These are phyloP conservation scores for Drosophila nannoptera DNA, from an alignment of 1,140 invertebrate species.

Conservation along the genomic window DNA sequence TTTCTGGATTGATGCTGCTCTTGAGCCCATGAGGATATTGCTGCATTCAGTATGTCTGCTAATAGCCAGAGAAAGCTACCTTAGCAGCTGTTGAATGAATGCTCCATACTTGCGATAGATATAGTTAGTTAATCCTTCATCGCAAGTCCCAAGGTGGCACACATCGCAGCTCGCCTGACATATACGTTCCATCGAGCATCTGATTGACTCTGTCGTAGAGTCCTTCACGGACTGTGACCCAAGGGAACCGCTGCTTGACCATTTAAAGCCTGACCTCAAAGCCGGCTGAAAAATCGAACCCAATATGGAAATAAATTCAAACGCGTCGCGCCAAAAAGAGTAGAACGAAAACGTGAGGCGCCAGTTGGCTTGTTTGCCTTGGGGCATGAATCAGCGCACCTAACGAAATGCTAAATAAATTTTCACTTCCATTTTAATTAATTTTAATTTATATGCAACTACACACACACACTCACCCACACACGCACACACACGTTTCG, in stretches of 20 bases:
- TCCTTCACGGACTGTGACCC: constrained; percentile 52
- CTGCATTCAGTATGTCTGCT: too few species aligned
- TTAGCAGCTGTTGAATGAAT: too few species aligned
- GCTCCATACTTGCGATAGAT: too few species aligned
- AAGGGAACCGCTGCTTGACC: constrained; percentile 48
- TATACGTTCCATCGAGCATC: too few species aligned
- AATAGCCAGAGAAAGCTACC: too few species aligned
- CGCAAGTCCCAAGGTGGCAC: background rate
- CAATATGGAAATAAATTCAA: constrained; percentile 53
- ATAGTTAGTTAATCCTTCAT: too few species aligned
- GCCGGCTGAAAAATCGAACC: constrained; percentile 25
- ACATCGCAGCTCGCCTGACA: background rate
- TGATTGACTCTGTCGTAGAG: background rate
- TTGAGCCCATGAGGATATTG: too few species aligned
- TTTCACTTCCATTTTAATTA: constrained; percentile 77
- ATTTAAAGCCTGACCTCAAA: constrained; percentile 34
- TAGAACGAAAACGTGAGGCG: constrained; percentile 61
- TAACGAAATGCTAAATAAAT: constrained; percentile 76
- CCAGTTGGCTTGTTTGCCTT: constrained; percentile 51
- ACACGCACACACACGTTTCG: constrained; percentile 47
- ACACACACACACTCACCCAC: constrained; percentile 41
- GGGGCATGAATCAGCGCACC: constrained; percentile 56
- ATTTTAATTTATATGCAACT: constrained; percentile 74
- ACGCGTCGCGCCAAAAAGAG: constrained; percentile 46
- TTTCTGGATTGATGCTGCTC: too few species aligned